These are phyloP conservation scores for Scaptomyza hsui DNA, from an alignment of 1,140 invertebrate genomes.

Conservation along the genomic window DNA sequence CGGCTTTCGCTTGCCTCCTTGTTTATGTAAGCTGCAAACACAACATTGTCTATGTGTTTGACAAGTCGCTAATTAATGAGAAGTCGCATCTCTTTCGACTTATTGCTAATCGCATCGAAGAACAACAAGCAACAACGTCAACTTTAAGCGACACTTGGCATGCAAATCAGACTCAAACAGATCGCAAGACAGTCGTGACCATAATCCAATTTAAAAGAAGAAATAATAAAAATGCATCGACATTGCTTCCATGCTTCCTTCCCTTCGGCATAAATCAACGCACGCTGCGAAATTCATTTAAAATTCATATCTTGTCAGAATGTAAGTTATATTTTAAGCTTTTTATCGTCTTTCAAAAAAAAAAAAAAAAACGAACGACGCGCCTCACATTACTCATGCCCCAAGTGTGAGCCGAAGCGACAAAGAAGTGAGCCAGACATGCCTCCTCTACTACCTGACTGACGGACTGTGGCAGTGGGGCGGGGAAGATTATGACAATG, in stretches of 20 bases:
- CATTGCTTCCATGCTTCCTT: constrained; percentile 9
- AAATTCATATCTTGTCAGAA: constrained; percentile 79
- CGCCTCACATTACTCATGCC: constrained; percentile 71
- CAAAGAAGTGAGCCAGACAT: constrained; percentile 32
- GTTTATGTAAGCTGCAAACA: constrained; percentile 24
- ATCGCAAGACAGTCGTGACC: constrained; percentile 24
- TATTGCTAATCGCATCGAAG: constrained; percentile 48
- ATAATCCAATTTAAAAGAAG: constrained; percentile 83
- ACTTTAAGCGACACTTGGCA: constrained; percentile 34
- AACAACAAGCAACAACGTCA: constrained; percentile 5
- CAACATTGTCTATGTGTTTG: constrained; percentile 34
- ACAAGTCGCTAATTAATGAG: constrained; percentile 64
- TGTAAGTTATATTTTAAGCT: constrained; percentile 81
- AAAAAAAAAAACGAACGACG: constrained; percentile 42
- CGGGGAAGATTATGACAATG: constrained; percentile 7
- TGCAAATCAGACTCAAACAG: constrained; percentile 50
- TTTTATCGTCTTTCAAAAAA: constrained; percentile 64
- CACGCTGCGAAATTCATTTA: constrained; percentile 62
- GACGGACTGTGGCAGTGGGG: too few relatives aligned
- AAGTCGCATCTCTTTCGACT: constrained; percentile 19
- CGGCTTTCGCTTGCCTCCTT: constrained; percentile 22
- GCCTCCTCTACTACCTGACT: neutral
- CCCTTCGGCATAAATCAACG: constrained; percentile 58
- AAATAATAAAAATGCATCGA: constrained; percentile 47
- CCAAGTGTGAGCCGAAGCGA: constrained; percentile 24